Conservation (phyloP, 2,888 invertebrate genomes). For the Pyrochroa serraticornis region DNA sequence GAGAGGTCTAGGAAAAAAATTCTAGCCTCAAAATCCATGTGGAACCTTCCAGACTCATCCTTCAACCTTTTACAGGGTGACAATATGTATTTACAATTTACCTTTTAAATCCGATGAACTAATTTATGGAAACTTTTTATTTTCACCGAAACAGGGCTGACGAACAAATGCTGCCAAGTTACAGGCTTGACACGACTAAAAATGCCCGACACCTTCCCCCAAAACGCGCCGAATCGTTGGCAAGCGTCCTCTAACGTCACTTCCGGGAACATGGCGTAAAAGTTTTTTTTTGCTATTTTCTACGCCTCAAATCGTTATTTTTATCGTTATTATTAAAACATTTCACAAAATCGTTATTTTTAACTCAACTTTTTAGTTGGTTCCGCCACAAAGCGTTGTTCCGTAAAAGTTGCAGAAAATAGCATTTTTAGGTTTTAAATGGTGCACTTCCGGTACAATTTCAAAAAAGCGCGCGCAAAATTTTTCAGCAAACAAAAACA, state of each 20-base stretch:
- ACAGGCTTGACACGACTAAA: constrained; percentile 45
- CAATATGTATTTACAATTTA: constrained; percentile 39
- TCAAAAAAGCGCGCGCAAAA: no score
- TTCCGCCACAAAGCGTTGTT: no score
- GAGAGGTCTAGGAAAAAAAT: constrained; percentile 13
- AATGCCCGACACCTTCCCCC: constrained; percentile 29
- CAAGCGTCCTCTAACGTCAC: not conserved
- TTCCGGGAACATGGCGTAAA: constrained; percentile 14
- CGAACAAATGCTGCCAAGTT: constrained; percentile 60
- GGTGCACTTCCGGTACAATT: no score
- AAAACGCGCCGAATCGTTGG: no score
- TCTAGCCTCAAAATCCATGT: constrained; percentile 1
- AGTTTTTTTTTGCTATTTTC: no score
- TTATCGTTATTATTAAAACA: no score
- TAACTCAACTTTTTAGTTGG: no score
- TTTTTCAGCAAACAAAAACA: no score
- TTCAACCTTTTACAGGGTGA: constrained; percentile 14
- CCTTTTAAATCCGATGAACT: constrained; percentile 53
- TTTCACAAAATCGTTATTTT: no score
- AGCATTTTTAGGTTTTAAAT: no score
- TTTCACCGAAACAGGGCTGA: constrained; percentile 58
- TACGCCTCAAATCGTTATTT: no score
- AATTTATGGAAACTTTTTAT: constrained; percentile 59
- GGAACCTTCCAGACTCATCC: not conserved
- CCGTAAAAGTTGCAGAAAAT: no score